Evolutionary conservation across 2,888 invertebrate species (phyloP), one percentile per base, ranked within the genome.

Genomic region (Tenthredo scrophulariae): DNA sequence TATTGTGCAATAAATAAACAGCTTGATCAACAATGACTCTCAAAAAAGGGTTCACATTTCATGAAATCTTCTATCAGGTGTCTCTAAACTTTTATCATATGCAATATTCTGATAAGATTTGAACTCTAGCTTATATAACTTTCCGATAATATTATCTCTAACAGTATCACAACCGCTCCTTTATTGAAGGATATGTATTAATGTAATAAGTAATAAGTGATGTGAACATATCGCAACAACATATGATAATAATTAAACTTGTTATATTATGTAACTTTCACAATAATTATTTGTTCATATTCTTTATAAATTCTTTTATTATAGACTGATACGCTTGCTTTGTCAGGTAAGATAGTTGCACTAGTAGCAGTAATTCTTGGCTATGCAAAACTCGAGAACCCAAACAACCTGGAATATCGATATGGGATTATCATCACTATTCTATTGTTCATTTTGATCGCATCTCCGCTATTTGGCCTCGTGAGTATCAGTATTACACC

Each of bases 391-490:
- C 94, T 95, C 88, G 97, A 97, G 93, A 94, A 96, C 91, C 95
- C 96, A 0, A 93, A 94, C 0, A 91, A 95, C 40, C 92, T 97
- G 33, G 97, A 97, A 92, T 95, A 95, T 89, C 94, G 97, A 91
- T 96, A 96, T 90, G 97, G 97, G 18, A 91, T 96, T 65, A 94
- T 97, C 58, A 95, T 96, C 15, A 97, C 97, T 0, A 93, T 95
- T 0, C 93, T 96, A 87, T 94, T 97, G 94, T 94, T 97, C 88
- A 90, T 94, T 70, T 93, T 97, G 87, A 95, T 97, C 86, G 96
- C 96, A 0, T 95, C 96, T 10, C 97, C 97, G 0, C 93, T 97
- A 3, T 93, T 96, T 26, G 95, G 95, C 90, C 91, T 97, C 90
- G 97, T 97, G 91, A 95, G 95, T 94, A 40, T 83, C 65, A 1